Conservation (phyloP, 2,797 vertebrate genomes). For the Muraenolepis orangiensis region DNA sequence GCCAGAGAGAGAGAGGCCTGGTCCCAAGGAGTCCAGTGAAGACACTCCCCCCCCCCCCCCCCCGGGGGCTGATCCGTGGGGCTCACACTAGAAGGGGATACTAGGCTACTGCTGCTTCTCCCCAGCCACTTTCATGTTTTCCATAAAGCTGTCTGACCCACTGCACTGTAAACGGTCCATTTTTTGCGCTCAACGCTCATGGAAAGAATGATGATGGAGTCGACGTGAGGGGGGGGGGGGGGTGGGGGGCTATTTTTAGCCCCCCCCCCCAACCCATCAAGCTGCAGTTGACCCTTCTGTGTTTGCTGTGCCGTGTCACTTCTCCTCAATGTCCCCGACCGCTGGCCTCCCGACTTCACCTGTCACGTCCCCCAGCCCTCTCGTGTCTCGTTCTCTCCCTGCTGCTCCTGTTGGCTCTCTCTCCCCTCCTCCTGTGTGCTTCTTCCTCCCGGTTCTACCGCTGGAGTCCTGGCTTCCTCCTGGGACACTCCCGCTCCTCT, state of each 20-base stretch:
- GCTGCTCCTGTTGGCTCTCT: background rate
- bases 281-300: background rate
- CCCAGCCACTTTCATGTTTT: slow-evolving; percentile 11
- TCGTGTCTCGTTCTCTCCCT: background rate
- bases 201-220: slow-evolving; percentile 6
- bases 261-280: no score
- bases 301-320: background rate
- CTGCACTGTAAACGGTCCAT: background rate
- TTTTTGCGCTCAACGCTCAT: background rate
- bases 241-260: background rate
- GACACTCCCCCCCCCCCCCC: slow-evolving; percentile 2
- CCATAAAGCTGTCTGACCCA: slow-evolving; percentile 10
- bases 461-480: background rate
- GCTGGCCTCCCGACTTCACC: background rate
- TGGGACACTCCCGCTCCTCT: background rate
- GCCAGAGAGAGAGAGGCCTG: slow-evolving; percentile 12
- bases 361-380: background rate
- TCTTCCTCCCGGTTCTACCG: background rate
- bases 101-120: slow-evolving; percentile 7
- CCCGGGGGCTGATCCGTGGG: background rate
- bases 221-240: background rate
- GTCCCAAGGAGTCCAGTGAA: background rate
- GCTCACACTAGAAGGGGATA: slow-evolving; percentile 8
- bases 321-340: background rate
- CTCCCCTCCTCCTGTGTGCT: background rate